A percentile compares a stretch with the other conserved stretches of the same genome.
Evolutionary conservation across 2,888 invertebrate genomes (phyloP).

Genomic region (Cephus nigrinus): DNA sequence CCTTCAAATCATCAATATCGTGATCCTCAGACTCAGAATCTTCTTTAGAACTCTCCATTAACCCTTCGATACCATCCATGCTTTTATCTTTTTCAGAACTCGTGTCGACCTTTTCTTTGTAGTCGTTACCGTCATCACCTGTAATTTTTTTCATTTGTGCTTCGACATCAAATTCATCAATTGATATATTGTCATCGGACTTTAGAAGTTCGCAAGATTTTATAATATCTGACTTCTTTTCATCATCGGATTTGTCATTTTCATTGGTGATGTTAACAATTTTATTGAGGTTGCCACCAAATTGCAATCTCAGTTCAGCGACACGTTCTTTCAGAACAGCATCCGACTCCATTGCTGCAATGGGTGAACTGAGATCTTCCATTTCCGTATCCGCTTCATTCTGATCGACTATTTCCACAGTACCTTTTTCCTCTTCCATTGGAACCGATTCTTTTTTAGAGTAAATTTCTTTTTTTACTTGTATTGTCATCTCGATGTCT

Average conservation of each 20-base stretch:
- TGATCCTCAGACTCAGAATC: slow-evolving; percentile 56
- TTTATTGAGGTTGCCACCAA: slow-evolving; percentile 50
- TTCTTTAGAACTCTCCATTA: slow-evolving; percentile 63
- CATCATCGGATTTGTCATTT: slow-evolving; percentile 45
- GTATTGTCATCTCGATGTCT: background rate
- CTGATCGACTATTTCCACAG: slow-evolving; percentile 64
- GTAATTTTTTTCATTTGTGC: slow-evolving; percentile 64
- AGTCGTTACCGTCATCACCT: slow-evolving; percentile 61
- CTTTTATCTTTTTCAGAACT: slow-evolving; percentile 55
- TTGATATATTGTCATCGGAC: slow-evolving; percentile 51
- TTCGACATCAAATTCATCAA: slow-evolving; percentile 63
- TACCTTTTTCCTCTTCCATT: slow-evolving; percentile 45
- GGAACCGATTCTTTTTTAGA: slow-evolving; percentile 16
- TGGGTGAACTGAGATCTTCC: slow-evolving; percentile 65
- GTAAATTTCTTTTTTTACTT: slow-evolving; percentile 13
- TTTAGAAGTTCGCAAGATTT: slow-evolving; percentile 40
- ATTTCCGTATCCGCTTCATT: slow-evolving; percentile 58
- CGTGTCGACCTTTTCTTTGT: slow-evolving; percentile 56
- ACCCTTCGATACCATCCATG: slow-evolving; percentile 60
- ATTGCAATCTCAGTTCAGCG: slow-evolving; percentile 67
- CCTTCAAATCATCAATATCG: slow-evolving; percentile 44
- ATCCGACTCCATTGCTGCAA: slow-evolving; percentile 64
- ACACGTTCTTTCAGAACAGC: slow-evolving; percentile 65
- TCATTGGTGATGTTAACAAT: slow-evolving; percentile 39
- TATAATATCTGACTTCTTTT: slow-evolving; percentile 24